These are phyloP conservation scores for Cryptophagus acutangulus DNA, from an alignment of 2,888 invertebrate genomes.

Conservation along the genomic window DNA sequence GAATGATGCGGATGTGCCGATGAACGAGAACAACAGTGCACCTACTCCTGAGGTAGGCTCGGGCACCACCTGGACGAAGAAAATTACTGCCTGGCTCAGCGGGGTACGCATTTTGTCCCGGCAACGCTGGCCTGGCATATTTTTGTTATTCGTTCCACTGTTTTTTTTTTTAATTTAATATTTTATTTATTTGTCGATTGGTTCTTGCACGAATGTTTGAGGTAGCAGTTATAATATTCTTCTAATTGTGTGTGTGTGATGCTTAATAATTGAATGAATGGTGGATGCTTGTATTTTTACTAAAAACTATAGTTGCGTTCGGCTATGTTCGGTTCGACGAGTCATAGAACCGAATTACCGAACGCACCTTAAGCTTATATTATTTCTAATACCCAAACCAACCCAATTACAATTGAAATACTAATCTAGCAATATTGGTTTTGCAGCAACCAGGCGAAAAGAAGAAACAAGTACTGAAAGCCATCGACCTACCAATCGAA, in stretches of 20 bases:
- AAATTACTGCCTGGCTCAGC: conserved; percentile 50
- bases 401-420: neutral
- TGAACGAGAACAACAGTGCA: conserved; percentile 20
- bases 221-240: too few species aligned
- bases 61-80: conserved; percentile 50
- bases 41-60: conserved; percentile 46
- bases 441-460: conserved; percentile 55
- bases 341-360: too few species aligned
- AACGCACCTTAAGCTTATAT: neutral
- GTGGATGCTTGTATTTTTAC: too few species aligned
- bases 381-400: neutral
- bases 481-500: conserved; percentile 80
- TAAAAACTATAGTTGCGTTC: too few species aligned
- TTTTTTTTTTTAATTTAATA: conserved; percentile 15
- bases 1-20: conserved; percentile 47
- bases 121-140: conserved; percentile 39
- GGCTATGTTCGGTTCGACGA: too few species aligned
- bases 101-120: conserved; percentile 47
- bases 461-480: conserved; percentile 75
- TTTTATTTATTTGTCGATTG: conserved; percentile 11
- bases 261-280: too few species aligned
- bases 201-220: neutral
- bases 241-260: too few species aligned
- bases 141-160: conserved; percentile 29
- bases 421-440: conserved; percentile 2